A percentile compares a stretch with the other conserved stretches of the same genome.
Evolutionary conservation across 2,888 invertebrate genomes (phyloP).

Genomic region (Luperina testacea): DNA sequence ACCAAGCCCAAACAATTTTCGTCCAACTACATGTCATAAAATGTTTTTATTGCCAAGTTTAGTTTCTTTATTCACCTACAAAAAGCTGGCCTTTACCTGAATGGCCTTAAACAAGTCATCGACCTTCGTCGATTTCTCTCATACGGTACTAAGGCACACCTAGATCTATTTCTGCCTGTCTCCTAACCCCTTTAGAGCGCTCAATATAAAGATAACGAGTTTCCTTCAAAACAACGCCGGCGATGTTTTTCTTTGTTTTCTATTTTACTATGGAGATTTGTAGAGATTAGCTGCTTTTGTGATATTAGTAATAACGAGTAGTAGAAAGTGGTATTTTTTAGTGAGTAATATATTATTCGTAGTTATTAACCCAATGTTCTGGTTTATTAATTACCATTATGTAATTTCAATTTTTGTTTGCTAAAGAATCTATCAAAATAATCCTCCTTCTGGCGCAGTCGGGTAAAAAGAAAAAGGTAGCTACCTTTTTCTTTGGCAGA

Average conservation of each 20-base stretch:
- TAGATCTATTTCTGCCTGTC: slow-evolving; percentile 47
- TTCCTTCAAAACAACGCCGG: slow-evolving; percentile 72
- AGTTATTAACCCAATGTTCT: neutral
- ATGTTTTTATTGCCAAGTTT: slow-evolving; percentile 37
- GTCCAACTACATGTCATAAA: slow-evolving; percentile 46
- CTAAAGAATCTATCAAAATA: neutral
- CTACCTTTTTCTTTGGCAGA: neutral
- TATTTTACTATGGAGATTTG: slow-evolving; percentile 35
- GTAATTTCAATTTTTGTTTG: neutral
- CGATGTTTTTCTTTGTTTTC: slow-evolving; percentile 69
- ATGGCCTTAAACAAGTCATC: slow-evolving; percentile 43
- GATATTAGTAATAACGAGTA: slow-evolving; percentile 25
- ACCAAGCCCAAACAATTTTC: slow-evolving; percentile 18
- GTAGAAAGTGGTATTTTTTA: neutral
- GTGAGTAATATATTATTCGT: neutral
- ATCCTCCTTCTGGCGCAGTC: too few species aligned
- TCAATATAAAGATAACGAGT: slow-evolving; percentile 75
- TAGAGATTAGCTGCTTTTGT: slow-evolving; percentile 36
- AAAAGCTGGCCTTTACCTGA: slow-evolving; percentile 44
- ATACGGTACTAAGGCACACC: slow-evolving; percentile 46
- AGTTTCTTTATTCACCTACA: slow-evolving; percentile 50
- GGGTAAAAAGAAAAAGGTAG: too few species aligned
- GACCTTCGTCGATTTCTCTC: slow-evolving; percentile 43
- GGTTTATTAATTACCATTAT: neutral
- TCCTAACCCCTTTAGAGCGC: slow-evolving; percentile 65